Base-by-base conservation (phyloP, 2,888 invertebrate genomes). In the Melanchra persicariae region DNA sequence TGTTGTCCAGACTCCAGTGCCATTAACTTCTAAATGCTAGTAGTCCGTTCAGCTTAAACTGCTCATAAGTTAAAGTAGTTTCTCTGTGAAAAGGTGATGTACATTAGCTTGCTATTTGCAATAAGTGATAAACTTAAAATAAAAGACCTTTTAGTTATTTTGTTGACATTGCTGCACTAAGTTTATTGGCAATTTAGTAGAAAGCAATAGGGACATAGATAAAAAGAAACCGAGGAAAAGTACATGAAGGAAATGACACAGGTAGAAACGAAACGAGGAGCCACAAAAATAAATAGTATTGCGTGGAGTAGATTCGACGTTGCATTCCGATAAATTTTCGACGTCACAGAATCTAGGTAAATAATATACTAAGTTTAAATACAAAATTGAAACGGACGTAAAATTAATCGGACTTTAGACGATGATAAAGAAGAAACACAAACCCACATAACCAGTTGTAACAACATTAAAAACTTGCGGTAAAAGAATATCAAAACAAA, bases 401-500 rank as follows among this genome's bases (percentile, higher is more conserved):
- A 71, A 40, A 58, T 24, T 0, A 17, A 7, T 68, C 19, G 5
- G 15, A 12, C 10, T 15, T 37, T 43, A 4, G 43, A 43, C 17
- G 17, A 24, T 17, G 10, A 57, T 24, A 5, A 12, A 58, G 30
- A 43, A 58, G 57, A 58, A 43, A 9, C 17, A 15, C 15, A 40
- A 15, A 17, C 40, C 40, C 2, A 19, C 45, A 43, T 15, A 60
- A 51, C 49, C 24, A 6, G 45, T 49, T 55, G 40, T n/a, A 26
- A 30, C 37, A 40, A 62, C 26, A 7, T 24, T 37, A 51, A 24
- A 37, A 54, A 62, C 37, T 54, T 30, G 30, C n/a, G 24, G 45
- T 47, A 63, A 63, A 54, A 47, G 10, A 34, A 47, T 22, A 63
- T 74, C 40, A 70, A 34, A 69, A 70, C 55, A 57, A 70, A 70